Evolutionary conservation across 2,888 invertebrate species (phyloP).

Genomic region (Drosophila pegasa): DNA sequence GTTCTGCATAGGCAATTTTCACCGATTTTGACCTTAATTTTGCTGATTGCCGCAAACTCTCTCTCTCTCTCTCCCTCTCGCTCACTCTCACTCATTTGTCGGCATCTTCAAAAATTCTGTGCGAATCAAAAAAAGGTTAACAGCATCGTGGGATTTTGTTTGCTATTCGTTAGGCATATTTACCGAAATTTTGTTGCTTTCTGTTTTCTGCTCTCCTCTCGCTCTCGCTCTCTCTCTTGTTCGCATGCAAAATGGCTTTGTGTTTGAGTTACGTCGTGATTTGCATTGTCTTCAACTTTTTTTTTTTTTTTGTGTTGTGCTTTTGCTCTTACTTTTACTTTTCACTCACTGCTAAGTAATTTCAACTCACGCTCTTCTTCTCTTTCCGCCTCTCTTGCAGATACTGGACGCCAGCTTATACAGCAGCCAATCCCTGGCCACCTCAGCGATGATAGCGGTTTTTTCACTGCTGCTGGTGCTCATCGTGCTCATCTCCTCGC

Average conservation of each 20-base stretch:
- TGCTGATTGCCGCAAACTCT: constrained; percentile 35
- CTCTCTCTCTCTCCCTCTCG: not conserved
- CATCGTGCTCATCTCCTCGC: constrained; percentile 91
- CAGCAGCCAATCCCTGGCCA: constrained; percentile 93
- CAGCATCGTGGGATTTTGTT: constrained; percentile 68
- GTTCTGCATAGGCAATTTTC: constrained; percentile 27
- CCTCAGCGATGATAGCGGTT: constrained; percentile 93
- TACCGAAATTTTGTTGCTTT: constrained; percentile 54
- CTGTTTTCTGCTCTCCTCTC: constrained; percentile 8
- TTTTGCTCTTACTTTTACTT: constrained; percentile 55
- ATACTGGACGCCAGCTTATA: constrained; percentile 95
- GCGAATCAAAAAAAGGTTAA: constrained; percentile 61
- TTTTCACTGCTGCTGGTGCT: constrained; percentile 92
- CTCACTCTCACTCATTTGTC: constrained; percentile 15
- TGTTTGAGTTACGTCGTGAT: constrained; percentile 68
- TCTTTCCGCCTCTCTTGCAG: constrained; percentile 86
- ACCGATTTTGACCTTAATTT: constrained; percentile 44
- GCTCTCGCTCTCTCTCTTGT: constrained; percentile 43
- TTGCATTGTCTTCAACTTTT: constrained; percentile 52
- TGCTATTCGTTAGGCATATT: constrained; percentile 80
- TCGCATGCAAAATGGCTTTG: constrained; percentile 74
- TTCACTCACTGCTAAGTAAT: constrained; percentile 39
- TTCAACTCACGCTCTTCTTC: constrained; percentile 82
- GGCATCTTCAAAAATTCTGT: constrained; percentile 23
- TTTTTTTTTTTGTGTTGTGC: constrained; percentile 4